These are phyloP conservation scores for Oedothorax gibbosus DNA, from an alignment of 1,140 invertebrate species.

Conservation along the genomic window DNA sequence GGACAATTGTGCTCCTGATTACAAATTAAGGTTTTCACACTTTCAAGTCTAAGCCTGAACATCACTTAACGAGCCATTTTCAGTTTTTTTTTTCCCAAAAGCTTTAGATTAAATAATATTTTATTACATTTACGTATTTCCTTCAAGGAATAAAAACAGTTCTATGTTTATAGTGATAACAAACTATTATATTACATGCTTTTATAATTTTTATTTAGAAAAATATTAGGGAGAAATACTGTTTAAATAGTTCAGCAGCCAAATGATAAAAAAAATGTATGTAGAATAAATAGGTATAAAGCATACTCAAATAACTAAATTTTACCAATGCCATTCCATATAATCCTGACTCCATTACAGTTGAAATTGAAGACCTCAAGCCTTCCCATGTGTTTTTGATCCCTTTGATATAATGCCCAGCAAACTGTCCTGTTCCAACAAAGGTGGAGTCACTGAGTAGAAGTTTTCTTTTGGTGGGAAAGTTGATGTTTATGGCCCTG, in stretches of 20 bases:
- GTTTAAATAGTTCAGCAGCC: too few species aligned
- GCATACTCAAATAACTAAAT: not conserved
- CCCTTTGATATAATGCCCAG: slow-evolving; percentile 73
- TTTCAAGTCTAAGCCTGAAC: too few species aligned
- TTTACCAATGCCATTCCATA: slow-evolving; percentile 47
- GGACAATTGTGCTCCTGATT: too few species aligned
- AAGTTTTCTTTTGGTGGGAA: slow-evolving; percentile 70
- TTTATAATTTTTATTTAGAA: too few species aligned
- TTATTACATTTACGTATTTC: too few species aligned
- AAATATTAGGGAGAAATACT: too few species aligned
- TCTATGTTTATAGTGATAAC: not conserved
- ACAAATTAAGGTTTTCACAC: too few species aligned
- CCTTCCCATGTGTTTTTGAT: slow-evolving; percentile 70
- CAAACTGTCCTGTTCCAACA: slow-evolving; percentile 71
- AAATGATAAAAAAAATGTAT: too few species aligned
- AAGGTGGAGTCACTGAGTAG: slow-evolving; percentile 72
- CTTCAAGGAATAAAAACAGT: too few species aligned
- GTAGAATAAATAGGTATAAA: not conserved
- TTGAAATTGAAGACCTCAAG: slow-evolving; percentile 70
- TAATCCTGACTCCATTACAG: slow-evolving; percentile 8
- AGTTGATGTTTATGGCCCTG: slow-evolving; percentile 77
- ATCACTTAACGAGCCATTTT: too few species aligned
- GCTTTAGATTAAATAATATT: too few species aligned
- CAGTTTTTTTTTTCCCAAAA: too few species aligned
- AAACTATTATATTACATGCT: not conserved